phyloP scores from a whole-genome alignment of 2,888 invertebrate genomes.

The Amitus sp. region DNA sequence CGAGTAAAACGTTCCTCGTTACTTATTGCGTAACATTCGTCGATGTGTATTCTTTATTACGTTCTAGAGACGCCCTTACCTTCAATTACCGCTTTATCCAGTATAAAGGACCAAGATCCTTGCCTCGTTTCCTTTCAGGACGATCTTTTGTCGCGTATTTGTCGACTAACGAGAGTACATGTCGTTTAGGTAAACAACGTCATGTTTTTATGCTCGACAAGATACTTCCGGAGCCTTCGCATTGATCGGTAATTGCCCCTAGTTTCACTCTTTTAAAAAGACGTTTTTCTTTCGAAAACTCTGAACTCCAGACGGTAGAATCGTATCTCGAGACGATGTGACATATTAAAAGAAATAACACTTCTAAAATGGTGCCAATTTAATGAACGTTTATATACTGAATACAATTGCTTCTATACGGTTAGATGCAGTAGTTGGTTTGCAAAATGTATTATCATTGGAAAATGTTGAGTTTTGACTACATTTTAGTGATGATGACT shows the following conservation, averaged over 20 bases:
- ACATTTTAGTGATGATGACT: too few relatives aligned
- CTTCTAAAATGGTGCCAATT: too few relatives aligned
- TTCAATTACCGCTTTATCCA: constrained; percentile 27
- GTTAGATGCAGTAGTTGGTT: too few relatives aligned
- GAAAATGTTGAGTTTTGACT: too few relatives aligned
- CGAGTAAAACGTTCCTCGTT: background rate
- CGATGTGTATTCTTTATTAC: constrained; percentile 22
- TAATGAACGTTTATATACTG: too few relatives aligned
- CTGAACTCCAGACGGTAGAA: too few relatives aligned
- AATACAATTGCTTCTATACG: too few relatives aligned
- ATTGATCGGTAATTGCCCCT: too few relatives aligned
- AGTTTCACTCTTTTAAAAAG: background rate
- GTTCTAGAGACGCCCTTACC: constrained; percentile 25
- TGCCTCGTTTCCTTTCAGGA: constrained; percentile 19
- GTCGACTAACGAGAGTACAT: constrained; percentile 54
- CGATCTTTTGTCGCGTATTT: constrained; percentile 54
- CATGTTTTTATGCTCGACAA: constrained; percentile 30
- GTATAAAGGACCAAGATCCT: constrained; percentile 26
- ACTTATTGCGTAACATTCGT: constrained; percentile 19
- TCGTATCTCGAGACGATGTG: too few relatives aligned
- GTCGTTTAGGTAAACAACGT: constrained; percentile 53
- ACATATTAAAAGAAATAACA: too few relatives aligned
- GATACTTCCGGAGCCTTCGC: background rate
- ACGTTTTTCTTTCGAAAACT: background rate
- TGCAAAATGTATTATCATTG: too few relatives aligned